Base-by-base conservation (phyloP, 2,113 vertebrate genomes). In the Raja brachyura region DNA sequence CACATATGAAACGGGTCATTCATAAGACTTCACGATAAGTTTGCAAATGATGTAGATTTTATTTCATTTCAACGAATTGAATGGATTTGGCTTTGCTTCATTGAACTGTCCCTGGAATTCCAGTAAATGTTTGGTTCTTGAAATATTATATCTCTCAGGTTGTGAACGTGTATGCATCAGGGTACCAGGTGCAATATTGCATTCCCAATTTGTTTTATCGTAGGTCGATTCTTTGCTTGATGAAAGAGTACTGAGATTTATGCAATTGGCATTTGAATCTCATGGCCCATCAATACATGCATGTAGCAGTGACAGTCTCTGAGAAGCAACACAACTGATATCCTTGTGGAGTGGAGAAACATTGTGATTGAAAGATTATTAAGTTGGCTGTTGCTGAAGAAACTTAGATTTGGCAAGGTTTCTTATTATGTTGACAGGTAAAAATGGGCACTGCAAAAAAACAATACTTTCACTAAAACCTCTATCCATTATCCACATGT, bases 341-440 rank as follows among this genome's bases (percentile, higher is more conserved):
- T 56, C 59, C 59, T 88, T 88, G 59, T 88, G 59, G n/a, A 86
- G 9, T 86, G 59, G 81, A 10, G 10, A 85, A 85, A 86, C 83
- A 16, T n/a, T 31, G 56, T 86, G 83, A 86, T 61, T 63, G 56
- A n/a, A 86, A 86, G 25, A n/a, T 61, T 86, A 63, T 86, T 86
- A 86, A 86, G 59, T 61, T 81, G 8, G 48, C 78, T 54, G 39
- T 81, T 25, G 33, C 54, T 81, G 48, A 81, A 20, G 48, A 63
- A 86, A 1, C 83, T 86, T 48, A 6, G 13, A 31, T 85, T 56
- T 85, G 81, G 81, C 81, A n/a, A 54, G 4, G 54, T 28, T 86
- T 86, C 18, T 63, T 31, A 63, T 63, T 7, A 14, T 63, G 56
- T 61, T 86, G 25, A 59, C 83, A 16, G 56, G 5, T 59, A 86